These are phyloP conservation scores for Proteles cristata DNA, from an alignment of 2,113 vertebrate species.

Conservation along the genomic window DNA sequence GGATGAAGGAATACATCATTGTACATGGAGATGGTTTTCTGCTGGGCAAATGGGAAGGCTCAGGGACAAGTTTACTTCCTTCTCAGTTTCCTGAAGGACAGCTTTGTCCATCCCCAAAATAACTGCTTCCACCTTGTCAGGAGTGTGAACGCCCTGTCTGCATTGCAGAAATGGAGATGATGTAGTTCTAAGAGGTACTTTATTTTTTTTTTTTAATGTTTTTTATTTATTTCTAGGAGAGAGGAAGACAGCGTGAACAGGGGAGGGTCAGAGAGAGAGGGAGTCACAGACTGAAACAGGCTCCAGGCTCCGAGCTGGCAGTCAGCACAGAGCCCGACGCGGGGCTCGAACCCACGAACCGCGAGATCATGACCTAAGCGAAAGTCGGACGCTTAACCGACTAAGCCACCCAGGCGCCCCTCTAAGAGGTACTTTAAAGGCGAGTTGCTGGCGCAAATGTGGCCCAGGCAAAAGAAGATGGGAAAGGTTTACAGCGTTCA, in stretches of 20 bases:
- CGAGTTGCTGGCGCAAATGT: background rate
- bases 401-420: too few species aligned
- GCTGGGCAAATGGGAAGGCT: background rate
- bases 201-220: too few species aligned
- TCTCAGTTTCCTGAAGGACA: background rate
- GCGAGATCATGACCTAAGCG: too few species aligned
- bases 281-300: too few species aligned
- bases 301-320: too few species aligned
- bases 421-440: background rate
- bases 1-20: background rate
- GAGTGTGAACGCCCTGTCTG: background rate
- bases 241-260: too few species aligned
- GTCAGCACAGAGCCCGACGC: too few species aligned
- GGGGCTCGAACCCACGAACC: too few species aligned
- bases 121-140: background rate
- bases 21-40: background rate
- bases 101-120: background rate
- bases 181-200: background rate
- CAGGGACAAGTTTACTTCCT: background rate
- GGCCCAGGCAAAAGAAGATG: background rate
- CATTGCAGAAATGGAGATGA: background rate
- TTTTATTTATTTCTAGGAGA: too few species aligned
- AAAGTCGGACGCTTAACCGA: too few species aligned
- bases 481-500: background rate
- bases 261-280: too few species aligned